These are phyloP conservation scores for Oreocharis arfaki DNA, from an alignment of 2,113 vertebrate species.

Conservation along the genomic window DNA sequence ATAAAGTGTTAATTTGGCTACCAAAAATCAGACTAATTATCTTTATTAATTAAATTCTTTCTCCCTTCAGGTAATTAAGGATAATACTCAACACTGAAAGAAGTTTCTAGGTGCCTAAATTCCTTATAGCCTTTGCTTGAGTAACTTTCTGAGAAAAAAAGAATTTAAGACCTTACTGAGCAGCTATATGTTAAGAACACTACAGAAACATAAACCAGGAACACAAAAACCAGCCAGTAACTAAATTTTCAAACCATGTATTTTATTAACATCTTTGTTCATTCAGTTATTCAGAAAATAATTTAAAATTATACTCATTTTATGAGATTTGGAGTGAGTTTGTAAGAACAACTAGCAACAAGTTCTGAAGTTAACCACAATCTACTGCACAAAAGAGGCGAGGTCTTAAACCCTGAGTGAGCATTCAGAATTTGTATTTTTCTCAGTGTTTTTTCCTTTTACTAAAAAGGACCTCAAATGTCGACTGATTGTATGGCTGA, in stretches of 20 bases:
- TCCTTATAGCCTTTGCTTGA: background rate
- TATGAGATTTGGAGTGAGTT: background rate
- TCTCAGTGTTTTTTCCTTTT: background rate
- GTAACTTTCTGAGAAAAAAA: background rate
- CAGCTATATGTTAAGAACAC: background rate
- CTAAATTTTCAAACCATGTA: background rate
- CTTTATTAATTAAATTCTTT: background rate
- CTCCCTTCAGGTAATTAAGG: background rate
- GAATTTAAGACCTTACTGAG: background rate
- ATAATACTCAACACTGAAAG: background rate
- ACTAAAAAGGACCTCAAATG: background rate
- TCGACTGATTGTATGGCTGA: background rate
- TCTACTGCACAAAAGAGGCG: background rate
- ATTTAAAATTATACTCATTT: background rate
- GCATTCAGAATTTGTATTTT: background rate
- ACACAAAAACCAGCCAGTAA: background rate
- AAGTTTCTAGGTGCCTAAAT: background rate
- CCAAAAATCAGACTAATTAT: background rate
- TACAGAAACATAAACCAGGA: background rate
- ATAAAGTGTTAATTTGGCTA: background rate
- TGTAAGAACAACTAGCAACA: background rate
- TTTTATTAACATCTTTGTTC: background rate
- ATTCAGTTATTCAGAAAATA: background rate
- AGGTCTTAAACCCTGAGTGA: background rate
- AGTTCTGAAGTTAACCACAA: background rate